Evolutionary conservation across 2,888 invertebrate species (phyloP).

Genomic region (Trileptium ribeirensis): DNA sequence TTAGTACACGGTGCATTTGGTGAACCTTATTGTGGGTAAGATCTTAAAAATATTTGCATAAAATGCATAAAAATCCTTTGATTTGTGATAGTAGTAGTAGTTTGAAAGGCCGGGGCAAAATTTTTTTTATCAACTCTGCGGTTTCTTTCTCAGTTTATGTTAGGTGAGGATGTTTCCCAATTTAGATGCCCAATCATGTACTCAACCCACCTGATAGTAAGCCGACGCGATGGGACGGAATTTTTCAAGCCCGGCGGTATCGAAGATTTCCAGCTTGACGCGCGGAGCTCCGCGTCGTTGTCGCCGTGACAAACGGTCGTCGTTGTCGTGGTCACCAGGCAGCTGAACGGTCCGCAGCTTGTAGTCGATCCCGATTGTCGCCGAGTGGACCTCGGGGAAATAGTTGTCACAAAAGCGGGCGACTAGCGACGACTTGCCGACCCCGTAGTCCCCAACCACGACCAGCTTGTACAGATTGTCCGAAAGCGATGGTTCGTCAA

Average conservation of each 20-base stretch:
- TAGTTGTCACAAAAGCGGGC: slow-evolving; percentile 14
- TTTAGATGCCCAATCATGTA: too few species aligned
- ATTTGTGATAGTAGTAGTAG: too few species aligned
- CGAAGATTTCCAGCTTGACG: slow-evolving; percentile 16
- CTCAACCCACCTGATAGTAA: neutral
- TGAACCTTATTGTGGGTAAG: too few species aligned
- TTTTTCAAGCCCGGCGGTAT: slow-evolving; percentile 10
- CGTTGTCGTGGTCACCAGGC: neutral
- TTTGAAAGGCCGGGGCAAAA: too few species aligned
- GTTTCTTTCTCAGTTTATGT: too few species aligned
- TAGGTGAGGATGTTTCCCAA: too few species aligned
- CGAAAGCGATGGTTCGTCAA: slow-evolving; percentile 16
- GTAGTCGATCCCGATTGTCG: slow-evolving; percentile 17
- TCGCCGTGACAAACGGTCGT: too few species aligned
- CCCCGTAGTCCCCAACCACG: slow-evolving; percentile 13
- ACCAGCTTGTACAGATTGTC: slow-evolving; percentile 4
- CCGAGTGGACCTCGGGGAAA: slow-evolving; percentile 13
- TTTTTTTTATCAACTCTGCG: too few species aligned
- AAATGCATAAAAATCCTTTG: too few species aligned
- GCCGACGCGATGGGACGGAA: neutral
- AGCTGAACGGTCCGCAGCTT: neutral
- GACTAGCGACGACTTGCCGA: slow-evolving; percentile 12
- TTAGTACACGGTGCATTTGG: too few species aligned
- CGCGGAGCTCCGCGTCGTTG: neutral
- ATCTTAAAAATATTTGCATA: too few species aligned